Evolutionary conservation across 1,140 invertebrate species (phyloP), one percentile per base, ranked within the genome.

Genomic region (Euschistus heros): DNA sequence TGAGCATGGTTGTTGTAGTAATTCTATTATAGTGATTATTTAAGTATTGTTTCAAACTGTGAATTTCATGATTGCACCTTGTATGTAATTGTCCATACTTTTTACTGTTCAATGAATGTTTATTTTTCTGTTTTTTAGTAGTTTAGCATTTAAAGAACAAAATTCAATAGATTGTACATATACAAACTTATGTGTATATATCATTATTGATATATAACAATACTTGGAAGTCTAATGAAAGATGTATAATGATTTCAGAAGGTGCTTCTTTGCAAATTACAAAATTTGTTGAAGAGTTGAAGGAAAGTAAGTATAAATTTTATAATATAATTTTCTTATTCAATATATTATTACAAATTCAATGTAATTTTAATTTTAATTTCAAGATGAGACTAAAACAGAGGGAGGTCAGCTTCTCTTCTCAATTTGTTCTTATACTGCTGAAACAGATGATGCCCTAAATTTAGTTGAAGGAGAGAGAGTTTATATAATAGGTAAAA

Each of bases 401-500:
- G 85, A 85, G 71, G 88, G 87, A 26, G 87, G 90, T 72, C 33
- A 37, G 33, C 80, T 84, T 7, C 85, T 91, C 73, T 90, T 85
- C 73, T 90, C 91, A 2, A 87, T 92, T 27, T 88, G 86, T 70
- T 87, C 88, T 4, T 94, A 92, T 71, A 81, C 88, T 42, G 89
- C 90, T n/a, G 91, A 94, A 78, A 88, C 85, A 54, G 84, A 89
- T 67, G 89, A 93, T 74, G 86, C 89, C 7, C 86, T 94, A 63
- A 89, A 91, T 74, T 77, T 95, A 14, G 87, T 93, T 0, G 92
- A 95, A 79, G 92, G 92, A 65, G 91, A 94, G 80, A 83, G 84
- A 73, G 84, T 95, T 15, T 89, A 90, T 66, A 85, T 94, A 33
- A 78, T 94, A 66, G 88, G 88, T 87, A 80, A 73, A 8, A 24